These are phyloP conservation scores for Ammodytes dubius DNA, from an alignment of 2,113 vertebrate genomes.

Conservation along the genomic window DNA sequence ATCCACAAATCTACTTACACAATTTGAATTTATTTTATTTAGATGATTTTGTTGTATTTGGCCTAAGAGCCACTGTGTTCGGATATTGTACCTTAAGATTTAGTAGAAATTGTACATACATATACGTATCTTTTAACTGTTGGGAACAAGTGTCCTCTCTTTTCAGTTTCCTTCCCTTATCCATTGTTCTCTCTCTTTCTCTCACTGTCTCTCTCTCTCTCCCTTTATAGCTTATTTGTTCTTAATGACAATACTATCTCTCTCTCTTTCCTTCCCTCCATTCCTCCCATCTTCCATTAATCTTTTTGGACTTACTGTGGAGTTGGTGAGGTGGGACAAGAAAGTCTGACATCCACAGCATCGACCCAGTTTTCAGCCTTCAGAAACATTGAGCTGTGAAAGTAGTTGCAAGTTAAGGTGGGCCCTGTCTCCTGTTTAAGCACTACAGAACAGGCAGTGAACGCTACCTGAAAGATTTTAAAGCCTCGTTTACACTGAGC, in stretches of 20 bases:
- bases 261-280: not conserved
- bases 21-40: no score
- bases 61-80: no score
- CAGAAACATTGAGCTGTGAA: slow-evolving; percentile 21
- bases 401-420: not conserved
- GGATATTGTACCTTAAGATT: no score
- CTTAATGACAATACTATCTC: not conserved
- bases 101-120: no score
- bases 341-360: slow-evolving; percentile 16
- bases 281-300: slow-evolving; percentile 13
- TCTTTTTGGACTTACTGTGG: slow-evolving; percentile 12
- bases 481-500: no score
- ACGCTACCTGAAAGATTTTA: not conserved
- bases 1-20: no score
- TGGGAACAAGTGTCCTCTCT: not conserved
- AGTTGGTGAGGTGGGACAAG: not conserved
- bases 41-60: no score
- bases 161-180: not conserved
- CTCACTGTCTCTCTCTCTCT: not conserved
- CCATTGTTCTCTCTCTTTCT: not conserved
- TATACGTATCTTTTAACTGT: no score
- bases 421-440: not conserved
- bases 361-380: not conserved
- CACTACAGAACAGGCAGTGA: not conserved
- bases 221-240: not conserved